These are phyloP conservation scores for Cerceris rybyensis DNA, from an alignment of 2,888 invertebrate species.

Conservation along the genomic window DNA sequence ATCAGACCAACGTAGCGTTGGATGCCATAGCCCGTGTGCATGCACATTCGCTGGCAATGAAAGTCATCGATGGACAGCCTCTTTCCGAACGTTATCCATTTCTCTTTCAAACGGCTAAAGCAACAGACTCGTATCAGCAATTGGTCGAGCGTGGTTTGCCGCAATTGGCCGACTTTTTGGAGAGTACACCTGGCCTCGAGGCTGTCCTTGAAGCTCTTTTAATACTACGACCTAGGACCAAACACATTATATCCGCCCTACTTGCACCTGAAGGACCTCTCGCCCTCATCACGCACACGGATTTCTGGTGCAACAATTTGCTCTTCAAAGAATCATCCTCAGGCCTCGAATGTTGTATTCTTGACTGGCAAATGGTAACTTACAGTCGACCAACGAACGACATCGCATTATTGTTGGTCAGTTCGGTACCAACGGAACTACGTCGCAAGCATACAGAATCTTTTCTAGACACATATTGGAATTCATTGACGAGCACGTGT, in stretches of 20 bases:
- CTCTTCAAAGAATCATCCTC: conserved; percentile 83
- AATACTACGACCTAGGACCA: conserved; percentile 86
- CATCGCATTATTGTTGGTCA: conserved; percentile 88
- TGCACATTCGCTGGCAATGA: conserved; percentile 87
- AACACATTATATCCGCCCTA: conserved; percentile 88
- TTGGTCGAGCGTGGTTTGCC: conserved; percentile 90
- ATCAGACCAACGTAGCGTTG: conserved; percentile 87
- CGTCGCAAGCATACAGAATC: conserved; percentile 86
- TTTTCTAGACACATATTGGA: conserved; percentile 88
- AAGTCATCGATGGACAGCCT: conserved; percentile 83
- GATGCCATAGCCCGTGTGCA: conserved; percentile 89
- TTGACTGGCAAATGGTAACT: conserved; percentile 94
- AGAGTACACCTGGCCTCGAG: conserved; percentile 86
- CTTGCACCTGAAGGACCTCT: conserved; percentile 88
- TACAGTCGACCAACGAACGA: conserved; percentile 91
- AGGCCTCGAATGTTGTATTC: conserved; percentile 85
- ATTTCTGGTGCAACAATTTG: conserved; percentile 92
- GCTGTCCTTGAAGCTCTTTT: conserved; percentile 85
- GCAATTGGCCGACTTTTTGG: conserved; percentile 88
- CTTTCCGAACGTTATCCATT: conserved; percentile 85
- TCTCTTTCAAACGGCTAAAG: conserved; percentile 90
- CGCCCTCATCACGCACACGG: conserved; percentile 90
- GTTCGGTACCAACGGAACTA: conserved; percentile 88
- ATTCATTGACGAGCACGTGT: conserved; percentile 85
- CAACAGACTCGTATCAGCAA: conserved; percentile 91